Base-by-base conservation (phyloP, 2,888 invertebrate species). In the Dasypogon diadema region DNA sequence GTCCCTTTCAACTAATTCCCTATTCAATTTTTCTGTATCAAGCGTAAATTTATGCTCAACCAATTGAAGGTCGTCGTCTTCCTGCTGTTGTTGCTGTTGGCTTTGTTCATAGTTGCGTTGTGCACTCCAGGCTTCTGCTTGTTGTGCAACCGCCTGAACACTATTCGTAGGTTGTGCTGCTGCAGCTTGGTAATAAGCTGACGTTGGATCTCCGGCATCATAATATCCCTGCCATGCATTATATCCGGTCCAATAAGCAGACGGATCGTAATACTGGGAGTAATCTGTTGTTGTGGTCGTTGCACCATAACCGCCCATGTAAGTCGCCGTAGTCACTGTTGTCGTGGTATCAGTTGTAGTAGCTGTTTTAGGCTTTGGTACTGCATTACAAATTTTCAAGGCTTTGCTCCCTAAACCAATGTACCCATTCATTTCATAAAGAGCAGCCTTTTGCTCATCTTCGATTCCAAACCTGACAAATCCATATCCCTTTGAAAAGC, bases 401-500 rank as follows among this genome's bases (percentile, higher is more conserved):
- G 96, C 92, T 83, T 95, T 96, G 0, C 91, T 90, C 0, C 97
- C 97, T 0, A 98, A 88, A 0, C 96, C 96, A 74, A 92, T 91
- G 83, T 92, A 96, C 1, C 96, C 96, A 83, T 97, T 97, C 98
- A 98, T 98, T 78, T 95, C 93, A 73, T 93, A 92, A 68, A 98
- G 87, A 78, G 97, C 97, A 81, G 95, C 93, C 82, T 97, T 94
- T 85, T 98, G 97, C 83, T 96, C 96, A 76, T 95, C 95, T 85
- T 98, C 97, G 81, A 93, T 94, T 2, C 96, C 94, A 84, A 98
- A 98, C 79, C 97, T 89, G 8, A 98, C 96, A 86, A 98, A 98
- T 3, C 98, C 98, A 85, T 97, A 98, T 12, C 98, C 97, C 87
- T 96, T 96, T 81, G 97, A 97, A 82, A 94, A 94, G 2, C 98